A percentile compares a stretch with the other conserved stretches of the same genome.
phyloP scores from a whole-genome alignment of 2,888 invertebrate species.

The Acholoe squamosa region DNA sequence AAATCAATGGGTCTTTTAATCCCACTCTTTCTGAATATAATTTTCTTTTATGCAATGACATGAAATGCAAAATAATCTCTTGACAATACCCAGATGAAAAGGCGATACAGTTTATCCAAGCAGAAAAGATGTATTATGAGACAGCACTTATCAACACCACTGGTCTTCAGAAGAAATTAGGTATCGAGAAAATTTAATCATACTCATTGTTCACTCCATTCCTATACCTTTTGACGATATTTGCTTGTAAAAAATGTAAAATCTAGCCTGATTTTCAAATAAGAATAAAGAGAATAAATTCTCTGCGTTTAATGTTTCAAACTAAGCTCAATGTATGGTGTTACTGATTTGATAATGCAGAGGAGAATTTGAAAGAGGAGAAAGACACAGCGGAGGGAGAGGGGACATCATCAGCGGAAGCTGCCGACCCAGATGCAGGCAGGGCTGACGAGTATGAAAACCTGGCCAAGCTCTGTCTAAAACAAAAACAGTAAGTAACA shows the following conservation, averaged over 20 bases:
- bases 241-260: too few species aligned
- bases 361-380: conserved; percentile 27
- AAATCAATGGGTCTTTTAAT: background rate
- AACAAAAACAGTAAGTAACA: conserved; percentile 79
- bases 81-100: conserved; percentile 70
- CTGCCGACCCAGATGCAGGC: conserved; percentile 71
- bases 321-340: too few species aligned
- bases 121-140: conserved; percentile 82
- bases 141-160: conserved; percentile 78
- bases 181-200: too few species aligned
- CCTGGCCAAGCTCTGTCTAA: conserved; percentile 78
- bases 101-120: conserved; percentile 81
- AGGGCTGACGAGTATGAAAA: conserved; percentile 80
- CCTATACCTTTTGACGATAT: too few species aligned
- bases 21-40: background rate
- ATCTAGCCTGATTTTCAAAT: too few species aligned
- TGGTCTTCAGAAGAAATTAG: conserved; percentile 77
- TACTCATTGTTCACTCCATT: too few species aligned
- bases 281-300: too few species aligned
- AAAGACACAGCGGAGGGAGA: background rate
- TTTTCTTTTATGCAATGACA: background rate
- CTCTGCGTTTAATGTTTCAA: too few species aligned
- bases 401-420: background rate
- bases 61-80: background rate
- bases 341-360: background rate